phyloP scores from a whole-genome alignment of 1,140 invertebrate species.

The Platyscapa corneri region DNA sequence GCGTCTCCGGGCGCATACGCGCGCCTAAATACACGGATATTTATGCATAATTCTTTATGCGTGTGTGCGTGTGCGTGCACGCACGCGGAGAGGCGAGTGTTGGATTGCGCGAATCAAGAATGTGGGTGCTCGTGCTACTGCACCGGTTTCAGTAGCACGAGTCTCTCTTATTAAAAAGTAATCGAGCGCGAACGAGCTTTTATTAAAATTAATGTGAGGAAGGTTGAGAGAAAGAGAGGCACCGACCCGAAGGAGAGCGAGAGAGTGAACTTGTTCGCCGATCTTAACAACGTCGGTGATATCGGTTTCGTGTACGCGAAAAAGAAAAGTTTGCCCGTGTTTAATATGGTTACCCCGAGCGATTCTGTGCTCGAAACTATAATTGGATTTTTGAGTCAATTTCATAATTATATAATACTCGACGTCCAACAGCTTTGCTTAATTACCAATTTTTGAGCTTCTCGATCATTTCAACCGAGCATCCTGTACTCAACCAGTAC shows the following conservation, averaged over 20 bases:
- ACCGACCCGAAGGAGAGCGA: not conserved
- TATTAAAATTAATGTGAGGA: constrained; percentile 49
- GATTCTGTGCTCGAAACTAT: constrained; percentile 19
- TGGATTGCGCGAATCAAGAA: constrained; percentile 28
- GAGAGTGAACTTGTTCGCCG: not conserved
- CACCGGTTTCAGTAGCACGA: not conserved
- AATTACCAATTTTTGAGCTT: not conserved
- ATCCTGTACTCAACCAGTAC: not conserved
- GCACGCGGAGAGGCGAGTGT: not conserved
- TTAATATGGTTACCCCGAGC: constrained; percentile 6
- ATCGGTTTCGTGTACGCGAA: constrained; percentile 10
- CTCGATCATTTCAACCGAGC: no score
- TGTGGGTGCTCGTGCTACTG: constrained; percentile 6
- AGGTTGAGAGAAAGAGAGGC: not conserved
- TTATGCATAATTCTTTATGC: not conserved
- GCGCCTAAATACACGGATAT: not conserved
- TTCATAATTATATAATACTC: constrained; percentile 21
- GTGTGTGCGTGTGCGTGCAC: no score
- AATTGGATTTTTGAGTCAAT: constrained; percentile 21
- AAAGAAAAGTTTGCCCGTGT: constrained; percentile 26
- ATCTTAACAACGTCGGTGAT: not conserved
- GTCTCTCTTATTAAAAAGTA: constrained; percentile 52
- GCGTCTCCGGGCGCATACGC: not conserved
- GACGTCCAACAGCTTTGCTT: not conserved
- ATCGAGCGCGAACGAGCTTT: constrained; percentile 50